Conservation (phyloP, 2,888 invertebrate genomes). For the Cheilosia scutellata region DNA sequence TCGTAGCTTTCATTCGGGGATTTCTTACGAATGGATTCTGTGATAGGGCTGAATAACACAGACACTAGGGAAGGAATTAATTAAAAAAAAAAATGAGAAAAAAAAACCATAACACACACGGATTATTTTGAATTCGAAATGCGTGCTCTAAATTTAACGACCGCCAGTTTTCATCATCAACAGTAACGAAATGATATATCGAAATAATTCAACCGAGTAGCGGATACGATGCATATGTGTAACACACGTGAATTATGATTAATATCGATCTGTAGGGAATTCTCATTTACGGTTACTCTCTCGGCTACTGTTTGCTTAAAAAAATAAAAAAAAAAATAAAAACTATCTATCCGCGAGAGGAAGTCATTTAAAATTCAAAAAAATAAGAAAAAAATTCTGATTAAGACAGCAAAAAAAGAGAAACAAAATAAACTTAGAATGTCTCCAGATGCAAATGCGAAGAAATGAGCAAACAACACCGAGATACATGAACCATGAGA, state of each 20-base stretch:
- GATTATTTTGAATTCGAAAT: neutral
- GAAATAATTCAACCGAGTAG: constrained; percentile 65
- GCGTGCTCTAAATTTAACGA: constrained; percentile 26
- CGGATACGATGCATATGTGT: constrained; percentile 38
- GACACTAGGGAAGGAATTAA: constrained; percentile 16
- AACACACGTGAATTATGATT: constrained; percentile 68
- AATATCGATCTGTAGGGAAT: constrained; percentile 9
- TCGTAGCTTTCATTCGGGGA: too few relatives aligned
- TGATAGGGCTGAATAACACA: too few relatives aligned
- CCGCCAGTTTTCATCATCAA: constrained; percentile 39
- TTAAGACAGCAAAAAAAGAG: constrained; percentile 35
- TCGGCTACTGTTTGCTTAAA: constrained; percentile 47
- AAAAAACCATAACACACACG: constrained; percentile 1
- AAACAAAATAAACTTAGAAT: constrained; percentile 20
- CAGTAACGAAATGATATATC: constrained; percentile 32
- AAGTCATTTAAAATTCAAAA: constrained; percentile 48
- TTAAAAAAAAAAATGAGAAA: constrained; percentile 18
- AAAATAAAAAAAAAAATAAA: constrained; percentile 12
- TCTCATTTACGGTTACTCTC: constrained; percentile 29
- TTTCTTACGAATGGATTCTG: too few relatives aligned
- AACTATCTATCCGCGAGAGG: constrained; percentile 40
- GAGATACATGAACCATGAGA: constrained; percentile 15
- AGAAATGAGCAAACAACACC: constrained; percentile 48
- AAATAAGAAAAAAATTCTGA: constrained; percentile 29
- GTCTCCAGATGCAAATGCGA: constrained; percentile 47